Evolutionary conservation across 1,140 invertebrate species (phyloP).

Genomic region (Eciton burchellii): DNA sequence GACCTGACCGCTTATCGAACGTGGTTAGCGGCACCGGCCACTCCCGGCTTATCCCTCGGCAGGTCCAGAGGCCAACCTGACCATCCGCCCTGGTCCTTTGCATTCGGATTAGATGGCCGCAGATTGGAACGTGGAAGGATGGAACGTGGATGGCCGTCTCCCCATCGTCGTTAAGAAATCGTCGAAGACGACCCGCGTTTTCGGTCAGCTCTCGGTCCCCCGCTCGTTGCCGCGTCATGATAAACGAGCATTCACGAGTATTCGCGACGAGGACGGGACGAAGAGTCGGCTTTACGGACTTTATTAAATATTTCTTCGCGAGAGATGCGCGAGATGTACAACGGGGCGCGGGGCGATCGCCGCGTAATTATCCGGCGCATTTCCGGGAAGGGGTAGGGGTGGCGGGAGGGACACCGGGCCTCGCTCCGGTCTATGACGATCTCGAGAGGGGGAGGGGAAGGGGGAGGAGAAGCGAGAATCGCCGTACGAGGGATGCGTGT

Average conservation of each 20-base stretch:
- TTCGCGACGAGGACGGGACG: neutral
- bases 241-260: neutral
- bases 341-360: conserved; percentile 27
- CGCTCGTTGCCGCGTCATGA: too few species aligned
- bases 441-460: too few species aligned
- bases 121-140: conserved; percentile 38
- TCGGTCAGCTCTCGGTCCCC: too few species aligned
- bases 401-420: too few species aligned
- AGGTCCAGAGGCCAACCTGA: conserved; percentile 68
- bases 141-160: conserved; percentile 20
- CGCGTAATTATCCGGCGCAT: conserved; percentile 40
- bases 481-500: conserved; percentile 22
- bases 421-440: conserved; percentile 11
- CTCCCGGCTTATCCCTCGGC: conserved; percentile 75
- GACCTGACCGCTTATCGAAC: conserved; percentile 76
- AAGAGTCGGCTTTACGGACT: neutral
- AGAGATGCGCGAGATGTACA: conserved; percentile 20
- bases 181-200: too few species aligned
- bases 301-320: conserved; percentile 35
- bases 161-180: too few species aligned
- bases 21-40: conserved; percentile 71
- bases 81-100: conserved; percentile 64
- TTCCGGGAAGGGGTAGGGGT: conserved; percentile 6
- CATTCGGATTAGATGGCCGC: conserved; percentile 52
- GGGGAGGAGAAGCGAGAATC: too few species aligned